Percentiles rank a stretch among this genome's conserved stretches.
Conservation (phyloP, 1,140 invertebrate species). For the Phenacoccus solenopsis region DNA sequence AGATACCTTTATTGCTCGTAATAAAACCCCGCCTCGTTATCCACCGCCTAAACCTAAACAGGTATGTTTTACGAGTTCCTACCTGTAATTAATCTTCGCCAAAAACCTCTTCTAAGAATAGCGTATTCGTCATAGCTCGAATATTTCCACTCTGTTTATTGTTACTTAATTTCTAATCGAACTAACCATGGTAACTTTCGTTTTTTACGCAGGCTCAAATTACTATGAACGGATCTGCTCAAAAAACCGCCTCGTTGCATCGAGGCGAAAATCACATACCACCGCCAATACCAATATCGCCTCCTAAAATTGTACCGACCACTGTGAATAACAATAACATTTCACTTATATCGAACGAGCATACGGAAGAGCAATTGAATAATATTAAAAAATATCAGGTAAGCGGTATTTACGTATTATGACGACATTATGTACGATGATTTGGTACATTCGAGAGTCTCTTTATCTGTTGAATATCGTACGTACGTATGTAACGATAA, state of each 20-base stretch:
- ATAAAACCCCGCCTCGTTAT: conserved; percentile 84
- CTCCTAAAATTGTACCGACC: conserved; percentile 46
- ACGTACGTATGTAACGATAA: no score
- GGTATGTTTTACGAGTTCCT: not conserved
- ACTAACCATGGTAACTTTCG: not conserved
- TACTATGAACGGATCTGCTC: conserved; percentile 20
- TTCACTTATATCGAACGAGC: conserved; percentile 37
- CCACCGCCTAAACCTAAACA: conserved; percentile 42
- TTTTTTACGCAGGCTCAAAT: not conserved
- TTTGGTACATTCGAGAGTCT: no score
- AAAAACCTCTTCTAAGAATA: not conserved
- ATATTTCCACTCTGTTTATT: conserved; percentile 5
- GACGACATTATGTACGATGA: no score
- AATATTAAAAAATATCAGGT: conserved; percentile 85
- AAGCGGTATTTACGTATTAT: conserved; percentile 27
- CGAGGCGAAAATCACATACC: not conserved
- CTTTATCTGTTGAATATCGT: no score
- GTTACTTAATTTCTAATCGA: not conserved
- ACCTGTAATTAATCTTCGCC: not conserved
- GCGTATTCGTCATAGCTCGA: no score
- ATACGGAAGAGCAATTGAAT: conserved; percentile 70
- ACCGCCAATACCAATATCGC: conserved; percentile 27
- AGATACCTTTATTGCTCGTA: conserved; percentile 80
- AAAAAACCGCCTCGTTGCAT: conserved; percentile 20
- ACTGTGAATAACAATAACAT: conserved; percentile 35